phyloP scores from a whole-genome alignment of 37 sponge, comb jelly and placozoan species.

The Aphrocallistes beatrix region DNA sequence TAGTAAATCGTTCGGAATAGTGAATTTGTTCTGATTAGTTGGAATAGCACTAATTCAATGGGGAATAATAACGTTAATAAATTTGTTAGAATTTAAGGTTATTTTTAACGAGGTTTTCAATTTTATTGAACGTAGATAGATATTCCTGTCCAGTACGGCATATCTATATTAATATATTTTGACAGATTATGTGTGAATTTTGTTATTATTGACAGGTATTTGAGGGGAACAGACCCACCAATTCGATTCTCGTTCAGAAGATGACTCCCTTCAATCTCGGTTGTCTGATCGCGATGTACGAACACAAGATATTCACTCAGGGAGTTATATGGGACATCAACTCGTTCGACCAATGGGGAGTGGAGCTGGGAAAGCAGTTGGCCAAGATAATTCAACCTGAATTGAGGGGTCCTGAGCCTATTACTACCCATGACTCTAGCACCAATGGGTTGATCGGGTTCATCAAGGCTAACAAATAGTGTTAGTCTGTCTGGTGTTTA shows the following conservation, averaged over 20 bases:
- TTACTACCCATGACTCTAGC: conserved; percentile 68
- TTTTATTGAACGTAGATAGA: too few relatives aligned
- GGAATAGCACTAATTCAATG: too few relatives aligned
- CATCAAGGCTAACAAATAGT: conserved; percentile 72
- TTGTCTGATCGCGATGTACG: conserved; percentile 82
- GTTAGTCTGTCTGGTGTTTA: background rate
- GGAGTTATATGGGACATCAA: conserved; percentile 98
- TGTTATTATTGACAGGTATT: conserved; percentile 46
- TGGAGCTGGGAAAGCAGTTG: conserved; percentile 95
- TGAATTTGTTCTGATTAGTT: too few relatives aligned
- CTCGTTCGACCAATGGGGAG: conserved; percentile 97
- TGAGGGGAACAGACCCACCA: conserved; percentile 93
- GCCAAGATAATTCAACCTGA: conserved; percentile 96
- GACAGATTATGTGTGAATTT: background rate
- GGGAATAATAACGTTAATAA: too few relatives aligned
- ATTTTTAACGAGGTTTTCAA: too few relatives aligned
- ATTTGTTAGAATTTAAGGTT: too few relatives aligned
- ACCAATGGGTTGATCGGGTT: conserved; percentile 95
- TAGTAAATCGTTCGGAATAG: too few relatives aligned
- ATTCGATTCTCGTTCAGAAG: conserved; percentile 77
- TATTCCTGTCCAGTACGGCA: too few relatives aligned
- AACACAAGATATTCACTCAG: conserved; percentile 97
- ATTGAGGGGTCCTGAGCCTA: conserved; percentile 40
- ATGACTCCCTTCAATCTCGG: conserved; percentile 86
- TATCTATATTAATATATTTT: background rate